Base-by-base conservation (phyloP, 2,888 invertebrate genomes). In the Drosophila aldrichi region DNA sequence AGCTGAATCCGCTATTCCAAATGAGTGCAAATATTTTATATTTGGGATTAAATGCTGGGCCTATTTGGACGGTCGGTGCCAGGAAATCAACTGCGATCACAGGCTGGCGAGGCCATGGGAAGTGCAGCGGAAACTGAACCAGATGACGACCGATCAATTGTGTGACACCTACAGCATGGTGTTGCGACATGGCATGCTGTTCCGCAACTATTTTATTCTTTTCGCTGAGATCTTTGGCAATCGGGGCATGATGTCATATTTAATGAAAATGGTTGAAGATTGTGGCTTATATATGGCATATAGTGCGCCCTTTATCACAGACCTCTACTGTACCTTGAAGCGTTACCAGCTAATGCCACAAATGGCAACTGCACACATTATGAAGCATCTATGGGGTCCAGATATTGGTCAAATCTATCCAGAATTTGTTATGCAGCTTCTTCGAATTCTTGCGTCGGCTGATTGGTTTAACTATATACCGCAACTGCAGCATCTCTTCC, bases 1-100 rank as follows among this genome's bases (percentile, higher is more conserved):
- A 0, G 6, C 10, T 0, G 7, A 10, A 5, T n/a, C 51, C 25
- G 16, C 2, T 8, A 16, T 16, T 16, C 18, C 36, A 16, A 55
- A 34, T 25, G 29, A 16, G 0, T 7, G 22, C 5, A 10, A 20
- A n/a, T 14, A 32, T 8, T 14, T 22, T 1, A 25, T 73, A 1
- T 83, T 88, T 66, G 88, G 80, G 6, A 49, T 72, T 2, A 67
- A 58, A 7, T 88, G 88, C 54, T 62, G 58, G 55, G 12, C 0
- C 0, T 48, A 25, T 41, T 36, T 86, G 3, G 56, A 70, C 3
- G 56, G 52, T 2, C 6, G 8, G 2, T 88, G 88, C 29, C 0
- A 0, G 0, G 46, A 52, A 0, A 0, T 0, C 2, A 14, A 29
- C 10, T 88, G 88, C 49, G 60, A 75, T 32, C 87, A 86, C 14